phyloP scores from a whole-genome alignment of 2,113 vertebrate genomes.

The Leucosticte australis region DNA sequence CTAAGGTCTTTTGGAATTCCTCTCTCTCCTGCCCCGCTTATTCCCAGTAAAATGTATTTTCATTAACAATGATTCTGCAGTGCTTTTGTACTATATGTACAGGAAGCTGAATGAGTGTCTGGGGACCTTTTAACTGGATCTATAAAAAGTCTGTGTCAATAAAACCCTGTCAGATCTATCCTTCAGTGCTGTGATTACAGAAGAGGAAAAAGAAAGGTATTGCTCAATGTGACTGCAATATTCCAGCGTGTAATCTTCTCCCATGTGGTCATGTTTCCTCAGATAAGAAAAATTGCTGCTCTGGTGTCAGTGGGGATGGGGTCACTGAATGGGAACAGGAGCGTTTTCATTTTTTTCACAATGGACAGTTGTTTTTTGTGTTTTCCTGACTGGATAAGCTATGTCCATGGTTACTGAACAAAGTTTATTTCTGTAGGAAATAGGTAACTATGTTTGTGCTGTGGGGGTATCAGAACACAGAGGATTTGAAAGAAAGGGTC shows the following conservation, averaged over 20 bases:
- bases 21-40: neutral
- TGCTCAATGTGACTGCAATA: constrained; percentile 55
- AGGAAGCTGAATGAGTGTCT: constrained; percentile 58
- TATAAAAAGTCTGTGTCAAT: constrained; percentile 69
- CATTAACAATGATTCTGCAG: neutral
- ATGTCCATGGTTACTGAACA: constrained; percentile 63
- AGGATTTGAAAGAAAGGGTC: constrained; percentile 47
- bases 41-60: constrained; percentile 35
- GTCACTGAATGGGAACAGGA: constrained; percentile 44
- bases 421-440: constrained; percentile 69
- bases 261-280: constrained; percentile 66
- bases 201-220: constrained; percentile 49
- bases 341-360: constrained; percentile 25
- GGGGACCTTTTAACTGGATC: constrained; percentile 61
- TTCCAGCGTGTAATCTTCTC: constrained; percentile 55
- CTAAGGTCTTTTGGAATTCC: constrained; percentile 14
- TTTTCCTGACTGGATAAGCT: constrained; percentile 60
- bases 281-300: constrained; percentile 50
- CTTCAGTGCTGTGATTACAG: constrained; percentile 45
- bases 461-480: constrained; percentile 35
- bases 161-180: constrained; percentile 61
- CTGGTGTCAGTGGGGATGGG: constrained; percentile 41
- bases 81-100: constrained; percentile 40
- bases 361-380: constrained; percentile 54
- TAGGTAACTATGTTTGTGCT: constrained; percentile 62